Evolutionary conservation across 2,113 vertebrate species (phyloP).

Genomic region (Psettodes erumei): DNA sequence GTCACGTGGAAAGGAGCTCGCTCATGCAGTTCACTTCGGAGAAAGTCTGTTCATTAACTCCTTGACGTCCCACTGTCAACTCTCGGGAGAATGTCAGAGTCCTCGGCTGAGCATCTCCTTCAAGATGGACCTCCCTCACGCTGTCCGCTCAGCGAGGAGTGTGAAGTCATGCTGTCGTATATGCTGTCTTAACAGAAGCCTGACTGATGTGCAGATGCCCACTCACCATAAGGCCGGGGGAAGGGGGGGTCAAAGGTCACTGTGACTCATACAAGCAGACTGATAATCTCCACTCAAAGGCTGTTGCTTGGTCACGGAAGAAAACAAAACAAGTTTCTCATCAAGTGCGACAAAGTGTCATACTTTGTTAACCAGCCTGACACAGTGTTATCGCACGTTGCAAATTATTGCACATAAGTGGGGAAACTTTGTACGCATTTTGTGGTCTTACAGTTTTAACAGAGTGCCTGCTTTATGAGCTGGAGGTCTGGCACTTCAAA

Average conservation of each 20-base stretch:
- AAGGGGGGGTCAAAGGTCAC: slow-evolving; percentile 62
- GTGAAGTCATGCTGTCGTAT: slow-evolving; percentile 31
- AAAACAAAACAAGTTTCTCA: slow-evolving; percentile 20
- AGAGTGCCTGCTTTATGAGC: slow-evolving; percentile 1
- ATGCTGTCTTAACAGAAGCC: slow-evolving; percentile 28
- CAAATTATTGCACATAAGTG: background rate
- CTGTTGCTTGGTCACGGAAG: slow-evolving; percentile 45
- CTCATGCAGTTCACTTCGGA: background rate
- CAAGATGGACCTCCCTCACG: slow-evolving; percentile 1
- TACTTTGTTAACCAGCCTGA: background rate
- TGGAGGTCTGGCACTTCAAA: background rate
- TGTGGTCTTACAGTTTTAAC: background rate
- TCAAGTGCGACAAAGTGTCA: background rate
- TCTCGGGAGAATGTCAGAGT: slow-evolving; percentile 17
- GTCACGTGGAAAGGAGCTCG: background rate
- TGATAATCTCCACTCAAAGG: slow-evolving; percentile 6
- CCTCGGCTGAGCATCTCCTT: slow-evolving; percentile 22
- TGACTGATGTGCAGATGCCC: slow-evolving; percentile 33
- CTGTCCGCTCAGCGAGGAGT: slow-evolving; percentile 1
- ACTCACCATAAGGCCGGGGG: slow-evolving; percentile 28
- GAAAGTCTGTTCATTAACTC: slow-evolving; percentile 18
- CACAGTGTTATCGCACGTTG: background rate
- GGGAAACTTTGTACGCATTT: no score
- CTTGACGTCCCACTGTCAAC: slow-evolving; percentile 26
- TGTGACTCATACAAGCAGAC: slow-evolving; percentile 51